Conservation (phyloP, 2,797 vertebrate species). For the Trachops cirrhosus region DNA sequence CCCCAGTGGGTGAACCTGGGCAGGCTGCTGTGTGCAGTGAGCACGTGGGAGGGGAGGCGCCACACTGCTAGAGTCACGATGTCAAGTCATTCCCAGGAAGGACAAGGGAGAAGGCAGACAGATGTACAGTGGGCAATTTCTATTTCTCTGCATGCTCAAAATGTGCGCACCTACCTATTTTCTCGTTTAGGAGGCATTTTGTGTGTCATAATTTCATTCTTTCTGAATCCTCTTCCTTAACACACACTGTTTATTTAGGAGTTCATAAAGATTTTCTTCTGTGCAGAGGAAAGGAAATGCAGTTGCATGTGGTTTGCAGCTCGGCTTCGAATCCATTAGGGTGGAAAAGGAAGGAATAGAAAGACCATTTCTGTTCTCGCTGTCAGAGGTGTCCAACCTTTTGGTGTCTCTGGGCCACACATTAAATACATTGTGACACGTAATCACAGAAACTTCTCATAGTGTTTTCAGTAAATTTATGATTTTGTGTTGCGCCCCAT, state of each 20-base stretch:
- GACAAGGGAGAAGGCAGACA: background rate
- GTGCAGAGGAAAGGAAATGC: background rate
- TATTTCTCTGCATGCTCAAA: background rate
- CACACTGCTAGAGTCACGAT: background rate
- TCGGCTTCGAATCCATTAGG: background rate
- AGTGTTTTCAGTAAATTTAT: too few species aligned
- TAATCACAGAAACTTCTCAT: too few species aligned
- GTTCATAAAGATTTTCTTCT: constrained; percentile 29
- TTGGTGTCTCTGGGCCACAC: too few species aligned
- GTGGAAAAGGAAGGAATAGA: background rate
- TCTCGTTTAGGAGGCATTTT: background rate
- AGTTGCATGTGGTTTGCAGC: background rate
- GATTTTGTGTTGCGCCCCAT: too few species aligned
- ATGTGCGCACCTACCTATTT: background rate
- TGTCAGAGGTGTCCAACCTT: background rate
- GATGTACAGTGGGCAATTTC: background rate
- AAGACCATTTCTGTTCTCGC: constrained; percentile 37
- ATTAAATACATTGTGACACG: too few species aligned
- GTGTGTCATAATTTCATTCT: background rate
- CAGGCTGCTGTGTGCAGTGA: background rate
- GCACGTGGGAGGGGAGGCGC: background rate
- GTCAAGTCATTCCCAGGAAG: background rate
- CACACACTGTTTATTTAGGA: constrained; percentile 9
- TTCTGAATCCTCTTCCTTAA: background rate
- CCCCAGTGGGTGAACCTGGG: background rate